Evolutionary conservation across 2,113 vertebrate genomes (phyloP).

Genomic region (Eulemur macaco): DNA sequence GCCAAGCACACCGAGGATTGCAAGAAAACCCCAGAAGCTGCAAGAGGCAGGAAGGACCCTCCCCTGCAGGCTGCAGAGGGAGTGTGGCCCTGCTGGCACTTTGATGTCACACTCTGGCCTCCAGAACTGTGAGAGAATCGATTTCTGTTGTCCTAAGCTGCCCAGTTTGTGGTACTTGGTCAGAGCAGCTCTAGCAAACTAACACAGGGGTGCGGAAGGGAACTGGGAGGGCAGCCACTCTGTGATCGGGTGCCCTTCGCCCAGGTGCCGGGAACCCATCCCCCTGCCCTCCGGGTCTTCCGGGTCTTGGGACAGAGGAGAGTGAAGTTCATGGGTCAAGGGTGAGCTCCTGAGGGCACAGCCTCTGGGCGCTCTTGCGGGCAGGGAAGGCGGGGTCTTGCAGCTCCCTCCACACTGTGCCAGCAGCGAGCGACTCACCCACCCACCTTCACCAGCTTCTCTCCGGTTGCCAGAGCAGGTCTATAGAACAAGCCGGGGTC

Average conservation of each 20-base stretch:
- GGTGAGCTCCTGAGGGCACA: neutral
- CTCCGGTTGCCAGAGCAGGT: neutral
- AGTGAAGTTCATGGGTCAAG: neutral
- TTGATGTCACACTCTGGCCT: neutral
- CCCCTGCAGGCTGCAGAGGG: neutral
- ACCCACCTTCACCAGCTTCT: neutral
- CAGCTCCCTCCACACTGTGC: too few relatives aligned
- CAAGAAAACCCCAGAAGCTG: too few relatives aligned
- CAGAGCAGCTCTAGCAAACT: neutral
- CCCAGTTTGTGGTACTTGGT: fast-evolving
- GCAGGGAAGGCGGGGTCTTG: fast-evolving
- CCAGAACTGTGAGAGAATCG: neutral
- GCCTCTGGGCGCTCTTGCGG: neutral
- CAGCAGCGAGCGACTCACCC: neutral
- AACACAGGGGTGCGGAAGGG: too few relatives aligned
- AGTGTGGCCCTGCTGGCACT: fast-evolving
- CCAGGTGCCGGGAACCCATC: neutral
- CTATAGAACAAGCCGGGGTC: neutral
- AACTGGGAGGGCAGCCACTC: neutral
- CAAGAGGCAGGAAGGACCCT: neutral
- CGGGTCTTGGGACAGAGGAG: neutral
- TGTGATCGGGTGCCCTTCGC: neutral
- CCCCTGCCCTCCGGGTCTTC: neutral
- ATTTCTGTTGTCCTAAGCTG: neutral
- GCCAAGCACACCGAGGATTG: neutral